Percentiles rank a stretch among this genome's conserved stretches.
phyloP scores from a whole-genome alignment of 37 sponge, comb jelly and placozoan species.

The Halisarca cf. caerulea region DNA sequence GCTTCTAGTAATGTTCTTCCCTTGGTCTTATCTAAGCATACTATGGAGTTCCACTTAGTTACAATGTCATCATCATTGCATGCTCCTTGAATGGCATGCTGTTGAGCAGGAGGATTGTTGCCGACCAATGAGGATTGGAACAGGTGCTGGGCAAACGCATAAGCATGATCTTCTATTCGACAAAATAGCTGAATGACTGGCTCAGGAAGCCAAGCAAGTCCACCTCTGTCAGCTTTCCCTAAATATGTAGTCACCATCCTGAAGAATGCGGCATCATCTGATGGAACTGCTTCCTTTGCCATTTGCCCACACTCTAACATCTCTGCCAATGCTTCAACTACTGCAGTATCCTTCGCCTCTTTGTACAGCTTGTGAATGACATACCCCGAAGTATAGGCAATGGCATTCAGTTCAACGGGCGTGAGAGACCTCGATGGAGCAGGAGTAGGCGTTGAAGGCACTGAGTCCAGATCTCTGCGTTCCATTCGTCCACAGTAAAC shows the following conservation, averaged over 20 bases:
- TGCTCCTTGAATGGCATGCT: background rate
- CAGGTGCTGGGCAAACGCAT: background rate
- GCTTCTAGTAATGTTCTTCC: background rate
- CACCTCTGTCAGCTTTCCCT: background rate
- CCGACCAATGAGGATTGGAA: background rate
- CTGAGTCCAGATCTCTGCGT: no score
- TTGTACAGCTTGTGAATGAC: background rate
- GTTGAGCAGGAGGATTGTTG: background rate
- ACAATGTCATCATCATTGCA: background rate
- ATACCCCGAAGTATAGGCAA: background rate
- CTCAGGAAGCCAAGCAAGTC: background rate
- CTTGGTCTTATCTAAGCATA: background rate
- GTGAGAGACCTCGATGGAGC: no score
- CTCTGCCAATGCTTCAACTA: background rate
- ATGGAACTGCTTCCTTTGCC: background rate
- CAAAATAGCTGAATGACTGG: background rate
- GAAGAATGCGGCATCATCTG: background rate
- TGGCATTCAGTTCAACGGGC: background rate
- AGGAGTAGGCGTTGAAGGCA: no score
- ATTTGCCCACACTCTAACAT: background rate
- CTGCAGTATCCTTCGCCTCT: background rate
- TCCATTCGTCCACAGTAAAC: no score
- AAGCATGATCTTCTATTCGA: background rate
- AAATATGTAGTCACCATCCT: background rate
- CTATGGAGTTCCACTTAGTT: background rate